Base-by-base conservation (phyloP, 2,888 invertebrate genomes). In the Polylopha cassiicola region DNA sequence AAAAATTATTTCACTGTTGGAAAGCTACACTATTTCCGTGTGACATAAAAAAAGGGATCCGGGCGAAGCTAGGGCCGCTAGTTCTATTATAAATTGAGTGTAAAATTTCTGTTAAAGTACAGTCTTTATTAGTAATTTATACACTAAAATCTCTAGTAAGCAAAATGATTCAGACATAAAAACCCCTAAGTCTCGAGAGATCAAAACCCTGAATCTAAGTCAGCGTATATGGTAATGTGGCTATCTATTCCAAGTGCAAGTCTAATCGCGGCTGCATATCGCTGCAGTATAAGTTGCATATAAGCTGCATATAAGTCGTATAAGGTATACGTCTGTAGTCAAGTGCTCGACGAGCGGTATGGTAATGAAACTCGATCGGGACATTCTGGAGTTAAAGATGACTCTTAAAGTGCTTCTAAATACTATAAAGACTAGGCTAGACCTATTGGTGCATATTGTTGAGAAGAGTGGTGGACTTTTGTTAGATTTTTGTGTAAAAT, bases 351-450 rank as follows among this genome's bases (percentile, higher is more conserved):
- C 61, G 55, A 59, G 65, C 65, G 62, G 65, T 79, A 79, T 79
- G 80, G 73, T 78, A 80, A 80, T 79, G 75, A 65, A 70, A 68
- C 62, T 61, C 74, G 74, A 76, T 75, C 75, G 70, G 65, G 58
- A 69, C 72, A 73, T 72, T 72, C 73, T 65, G 58, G 51, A 65
- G 60, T 69, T 72, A 66, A 72, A 75, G 78, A 79, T 73, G 78
- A 74, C 73, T 71, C 73, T 74, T 79, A 80, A 75, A 73, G 76
- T 67, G 69, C 73, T 74, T 74, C 76, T 77, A 73, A 78, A 79
- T 79, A 76, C 66, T 69, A 76, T 62, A 73, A 73, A 73, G 73
- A 73, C 73, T 77, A 72, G 65, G 53, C 47, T 51, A 53, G 47
- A 37, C 36, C 36, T 32, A 46, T 45, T 51, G 51, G 55, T 47